Percentiles rank a stretch among this genome's conserved stretches.
phyloP scores from a whole-genome alignment of 2,113 vertebrate species.

The Xenus cinereus region DNA sequence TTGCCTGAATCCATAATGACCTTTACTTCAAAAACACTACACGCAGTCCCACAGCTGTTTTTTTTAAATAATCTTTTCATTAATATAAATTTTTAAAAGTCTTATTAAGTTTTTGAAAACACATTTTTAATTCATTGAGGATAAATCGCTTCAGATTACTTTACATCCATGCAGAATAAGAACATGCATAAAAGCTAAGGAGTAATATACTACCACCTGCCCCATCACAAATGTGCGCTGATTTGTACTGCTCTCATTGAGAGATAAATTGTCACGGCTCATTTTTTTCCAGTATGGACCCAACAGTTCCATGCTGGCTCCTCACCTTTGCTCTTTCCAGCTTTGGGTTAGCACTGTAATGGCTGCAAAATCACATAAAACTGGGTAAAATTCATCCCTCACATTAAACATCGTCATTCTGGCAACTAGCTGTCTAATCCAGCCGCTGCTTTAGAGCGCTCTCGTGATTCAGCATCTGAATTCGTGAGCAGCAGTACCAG shows the following conservation, averaged over 20 bases:
- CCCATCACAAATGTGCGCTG: background rate
- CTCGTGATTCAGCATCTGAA: accelerated
- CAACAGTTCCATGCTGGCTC: background rate
- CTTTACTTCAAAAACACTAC: background rate
- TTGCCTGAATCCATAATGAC: background rate
- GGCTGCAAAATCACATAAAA: background rate
- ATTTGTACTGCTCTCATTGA: background rate
- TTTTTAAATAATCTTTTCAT: background rate
- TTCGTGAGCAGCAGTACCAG: background rate
- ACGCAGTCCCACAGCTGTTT: background rate
- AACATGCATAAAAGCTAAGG: background rate
- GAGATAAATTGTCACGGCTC: background rate
- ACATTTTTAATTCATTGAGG: background rate
- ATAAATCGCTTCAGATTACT: background rate
- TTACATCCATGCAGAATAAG: background rate
- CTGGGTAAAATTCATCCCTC: background rate
- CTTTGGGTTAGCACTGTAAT: background rate
- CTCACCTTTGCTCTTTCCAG: background rate
- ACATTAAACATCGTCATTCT: accelerated
- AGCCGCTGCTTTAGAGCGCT: background rate
- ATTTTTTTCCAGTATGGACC: background rate
- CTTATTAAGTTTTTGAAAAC: background rate
- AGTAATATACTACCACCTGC: background rate
- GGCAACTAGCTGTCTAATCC: background rate
- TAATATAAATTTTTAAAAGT: background rate